Base-by-base conservation (phyloP, 2,797 vertebrate genomes). In the Paedocypris micromegethes region DNA sequence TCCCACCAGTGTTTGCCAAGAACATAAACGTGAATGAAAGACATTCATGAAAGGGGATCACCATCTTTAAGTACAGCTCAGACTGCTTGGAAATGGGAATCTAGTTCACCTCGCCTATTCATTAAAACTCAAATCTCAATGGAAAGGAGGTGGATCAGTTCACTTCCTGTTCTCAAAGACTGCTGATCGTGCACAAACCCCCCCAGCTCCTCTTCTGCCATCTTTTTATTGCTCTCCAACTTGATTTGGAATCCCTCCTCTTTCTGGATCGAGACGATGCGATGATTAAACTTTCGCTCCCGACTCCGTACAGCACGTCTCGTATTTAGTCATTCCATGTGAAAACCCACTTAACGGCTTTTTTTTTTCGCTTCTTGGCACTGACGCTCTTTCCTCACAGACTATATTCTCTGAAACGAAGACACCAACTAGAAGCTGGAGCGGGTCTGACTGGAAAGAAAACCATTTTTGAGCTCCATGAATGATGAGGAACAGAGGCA, bases 151-250 rank as follows among this genome's bases (percentile, higher is more conserved):
- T 66, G 73, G 68, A 75, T 74, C 77, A 69, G 55, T 72, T 67
- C 66, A 70, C 75, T 78, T 79, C 72, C 77, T 79, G 77, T 65
- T 58, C 57, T 53, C 56, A 75, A 75, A 73, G 70, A 77, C 68
- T 79, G 70, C 77, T 77, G 80, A 79, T 67, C 72, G 50, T 57
- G 66, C 75, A 77, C 56, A 66, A 68, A 64, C 69, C 48, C 66
- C 66, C 70, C 47, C 48, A 46, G 41, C 42, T 41, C 47, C 42
- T 48, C 58, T 69, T 61, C 43, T 55, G 60, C n/a, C 58, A 56
- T 52, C 58, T 45, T 41, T 42, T 50, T 9, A 65, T 46, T 5
- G 8, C n/a, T 49, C 49, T 59, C 54, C 42, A 43, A 49, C 60
- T 59, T 68, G 56, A 75, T 68, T 56, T 81, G 78, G 73, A 76